Percentiles rank a stretch among this genome's conserved stretches.
These are phyloP conservation scores for Hypanus sabinus DNA, from an alignment of 2,113 vertebrate species.

Conservation along the genomic window DNA sequence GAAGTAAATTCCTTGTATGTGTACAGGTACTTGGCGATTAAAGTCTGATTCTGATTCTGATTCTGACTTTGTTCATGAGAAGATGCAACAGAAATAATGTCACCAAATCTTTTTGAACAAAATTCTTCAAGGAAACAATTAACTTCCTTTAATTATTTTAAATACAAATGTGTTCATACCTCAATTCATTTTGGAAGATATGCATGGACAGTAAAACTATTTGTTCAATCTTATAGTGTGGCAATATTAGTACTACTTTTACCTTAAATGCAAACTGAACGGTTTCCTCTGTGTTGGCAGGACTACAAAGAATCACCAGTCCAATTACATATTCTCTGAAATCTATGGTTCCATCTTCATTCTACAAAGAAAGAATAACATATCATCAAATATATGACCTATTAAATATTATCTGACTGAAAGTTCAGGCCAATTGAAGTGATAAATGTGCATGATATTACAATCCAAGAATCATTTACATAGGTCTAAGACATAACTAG, in stretches of 20 bases:
- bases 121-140: neutral
- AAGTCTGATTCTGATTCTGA: no score
- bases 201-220: neutral
- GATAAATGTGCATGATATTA: neutral
- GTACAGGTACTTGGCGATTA: no score
- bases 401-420: neutral
- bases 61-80: neutral
- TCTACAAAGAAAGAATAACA: slow-evolving; percentile 52
- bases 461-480: neutral
- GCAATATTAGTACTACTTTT: slow-evolving; percentile 40
- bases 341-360: slow-evolving; percentile 87
- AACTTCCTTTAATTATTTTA: neutral
- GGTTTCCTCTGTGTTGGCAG: slow-evolving; percentile 87
- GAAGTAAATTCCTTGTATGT: no score
- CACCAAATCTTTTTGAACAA: neutral
- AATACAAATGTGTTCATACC: neutral
- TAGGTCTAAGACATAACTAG: neutral
- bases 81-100: neutral
- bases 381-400: neutral
- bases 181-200: neutral
- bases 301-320: slow-evolving; percentile 81
- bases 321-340: slow-evolving; percentile 98
- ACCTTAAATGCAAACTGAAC: slow-evolving; percentile 89
- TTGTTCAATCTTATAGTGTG: neutral
- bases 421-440: neutral